Evolutionary conservation across 2,888 invertebrate genomes (phyloP).

Genomic region (Metallyticus violacea): DNA sequence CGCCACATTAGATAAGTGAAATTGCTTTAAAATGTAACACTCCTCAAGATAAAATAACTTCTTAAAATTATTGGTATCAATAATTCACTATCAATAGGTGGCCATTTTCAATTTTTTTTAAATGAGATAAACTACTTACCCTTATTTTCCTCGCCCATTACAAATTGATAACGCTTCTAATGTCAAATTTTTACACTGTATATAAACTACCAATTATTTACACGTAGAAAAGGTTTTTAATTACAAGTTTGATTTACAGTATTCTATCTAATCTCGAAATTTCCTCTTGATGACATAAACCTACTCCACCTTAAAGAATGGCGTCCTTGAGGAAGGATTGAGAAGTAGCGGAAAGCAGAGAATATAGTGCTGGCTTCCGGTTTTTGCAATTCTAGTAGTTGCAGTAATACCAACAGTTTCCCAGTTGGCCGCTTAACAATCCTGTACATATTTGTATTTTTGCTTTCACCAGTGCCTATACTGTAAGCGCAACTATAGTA

Average conservation of each 20-base stretch:
- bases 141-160: slow-evolving; percentile 25
- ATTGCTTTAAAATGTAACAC: too few species aligned
- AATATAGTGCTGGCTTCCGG: background rate
- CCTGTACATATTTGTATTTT: too few species aligned
- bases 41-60: too few species aligned
- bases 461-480: background rate
- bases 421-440: too few species aligned
- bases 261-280: background rate
- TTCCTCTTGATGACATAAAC: background rate
- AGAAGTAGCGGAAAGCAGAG: background rate
- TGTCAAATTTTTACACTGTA: background rate
- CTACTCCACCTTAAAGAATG: background rate
- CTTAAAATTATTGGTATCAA: too few species aligned
- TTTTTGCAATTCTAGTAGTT: background rate
- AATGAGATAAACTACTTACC: background rate
- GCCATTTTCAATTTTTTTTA: background rate
- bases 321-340: background rate
- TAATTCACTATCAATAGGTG: too few species aligned
- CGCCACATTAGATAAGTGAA: too few species aligned
- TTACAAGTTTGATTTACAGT: background rate
- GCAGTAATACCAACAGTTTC: background rate
- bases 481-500: background rate
- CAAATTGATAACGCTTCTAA: background rate
- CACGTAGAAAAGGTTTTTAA: background rate
- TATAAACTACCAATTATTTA: background rate